Percentiles rank a stretch among this genome's conserved stretches.
Evolutionary conservation across 2,888 invertebrate genomes (phyloP).

Genomic region (Phyllotreta striolata): DNA sequence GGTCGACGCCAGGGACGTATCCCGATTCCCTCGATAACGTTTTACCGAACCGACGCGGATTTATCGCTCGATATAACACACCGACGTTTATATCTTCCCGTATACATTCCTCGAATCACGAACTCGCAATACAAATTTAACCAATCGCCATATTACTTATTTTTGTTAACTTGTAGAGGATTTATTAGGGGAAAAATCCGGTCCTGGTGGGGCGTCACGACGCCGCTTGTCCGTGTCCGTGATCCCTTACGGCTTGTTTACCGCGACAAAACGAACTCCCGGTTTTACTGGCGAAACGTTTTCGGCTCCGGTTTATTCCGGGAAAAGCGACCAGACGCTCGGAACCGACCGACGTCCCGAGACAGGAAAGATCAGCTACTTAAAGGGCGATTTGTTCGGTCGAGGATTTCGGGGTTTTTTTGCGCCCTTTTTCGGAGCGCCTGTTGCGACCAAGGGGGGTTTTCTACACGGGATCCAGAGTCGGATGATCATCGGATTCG

Average conservation of each 20-base stretch:
- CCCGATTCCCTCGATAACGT: constrained; percentile 8
- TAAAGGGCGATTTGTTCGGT: constrained; percentile 42
- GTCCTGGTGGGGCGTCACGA: constrained; percentile 30
- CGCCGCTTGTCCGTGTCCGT: constrained; percentile 45
- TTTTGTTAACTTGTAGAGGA: too few species aligned
- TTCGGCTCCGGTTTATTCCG: constrained; percentile 15
- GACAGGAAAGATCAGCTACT: constrained; percentile 40
- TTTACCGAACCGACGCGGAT: neutral
- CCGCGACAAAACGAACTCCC: constrained; percentile 41
- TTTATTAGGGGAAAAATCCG: constrained; percentile 5
- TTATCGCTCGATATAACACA: neutral
- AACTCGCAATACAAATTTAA: too few species aligned
- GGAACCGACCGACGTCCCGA: constrained; percentile 15
- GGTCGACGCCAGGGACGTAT: constrained; percentile 18
- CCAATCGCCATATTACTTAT: too few species aligned
- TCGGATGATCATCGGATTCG: too few species aligned
- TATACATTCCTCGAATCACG: too few species aligned
- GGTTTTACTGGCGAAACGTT: constrained; percentile 31
- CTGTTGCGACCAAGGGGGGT: constrained; percentile 1
- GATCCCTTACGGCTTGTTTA: constrained; percentile 57
- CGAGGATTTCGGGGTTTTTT: constrained; percentile 28
- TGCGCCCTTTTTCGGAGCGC: constrained; percentile 18
- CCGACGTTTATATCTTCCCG: too few species aligned
- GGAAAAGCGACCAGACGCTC: constrained; percentile 8
- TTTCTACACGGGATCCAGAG: too few species aligned